A percentile compares a stretch with the other conserved stretches of the same genome.
These are phyloP conservation scores for Chelonia mydas DNA, from an alignment of 2,797 vertebrate genomes.

Conservation along the genomic window DNA sequence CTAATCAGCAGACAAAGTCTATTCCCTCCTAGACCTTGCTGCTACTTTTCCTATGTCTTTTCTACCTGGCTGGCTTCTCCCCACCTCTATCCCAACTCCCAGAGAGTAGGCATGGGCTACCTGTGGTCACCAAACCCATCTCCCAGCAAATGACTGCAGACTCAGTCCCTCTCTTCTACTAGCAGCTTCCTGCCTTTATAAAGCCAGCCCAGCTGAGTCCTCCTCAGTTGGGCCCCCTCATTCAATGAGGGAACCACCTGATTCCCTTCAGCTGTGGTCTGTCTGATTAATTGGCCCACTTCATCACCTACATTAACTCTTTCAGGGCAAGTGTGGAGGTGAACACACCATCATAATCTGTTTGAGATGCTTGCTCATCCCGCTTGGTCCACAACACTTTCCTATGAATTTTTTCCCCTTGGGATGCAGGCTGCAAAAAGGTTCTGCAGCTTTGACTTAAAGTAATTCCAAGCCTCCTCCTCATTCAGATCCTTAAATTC, in stretches of 20 bases:
- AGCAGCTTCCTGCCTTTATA: background rate
- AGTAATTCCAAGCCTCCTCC: background rate
- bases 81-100: background rate
- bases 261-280: background rate
- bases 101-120: background rate
- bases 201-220: background rate
- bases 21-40: background rate
- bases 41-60: background rate
- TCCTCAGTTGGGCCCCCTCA: background rate
- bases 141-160: background rate
- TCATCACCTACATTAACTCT: background rate
- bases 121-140: background rate
- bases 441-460: background rate
- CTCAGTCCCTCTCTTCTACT: too few species aligned
- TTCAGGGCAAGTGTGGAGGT: background rate
- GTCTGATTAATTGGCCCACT: background rate
- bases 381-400: too few species aligned
- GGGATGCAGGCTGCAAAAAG: background rate
- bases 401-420: background rate
- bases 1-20: background rate
- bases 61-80: background rate
- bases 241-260: background rate
- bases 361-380: background rate
- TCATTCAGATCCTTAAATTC: background rate
- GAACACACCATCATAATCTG: background rate